Base-by-base conservation (phyloP, 2,888 invertebrate species). In the Anoplius nigerrimus region DNA sequence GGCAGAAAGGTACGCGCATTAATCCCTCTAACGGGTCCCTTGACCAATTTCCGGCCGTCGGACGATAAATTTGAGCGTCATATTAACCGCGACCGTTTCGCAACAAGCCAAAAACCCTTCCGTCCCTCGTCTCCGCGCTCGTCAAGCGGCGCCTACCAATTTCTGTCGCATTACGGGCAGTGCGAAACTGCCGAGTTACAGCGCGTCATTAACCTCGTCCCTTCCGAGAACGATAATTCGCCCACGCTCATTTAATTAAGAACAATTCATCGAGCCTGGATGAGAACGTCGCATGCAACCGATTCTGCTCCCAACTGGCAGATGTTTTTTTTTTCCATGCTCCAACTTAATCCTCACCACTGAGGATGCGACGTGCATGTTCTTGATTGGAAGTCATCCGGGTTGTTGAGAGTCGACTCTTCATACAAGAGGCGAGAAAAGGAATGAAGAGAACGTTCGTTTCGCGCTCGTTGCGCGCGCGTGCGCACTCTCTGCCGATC, bases 21-120 rank as follows among this genome's bases (percentile, higher is more conserved):
- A 76, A 79, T 80, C 73, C 71, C 60, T 57, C 65, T 61, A 71
- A 81, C 76, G 72, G 73, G 63, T 73, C 72, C 79, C 77, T 72
- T 64, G 69, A 67, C 71, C 77, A 82, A 81, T 83, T 78, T 76
- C 79, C 77, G 64, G 66, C 59, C 66, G 61, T 66, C 58, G 60
- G 68, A 63, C 74, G 69, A 83, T 82, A 80, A 83, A 83, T 83
- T 78, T 83, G 78, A 80, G 81, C 64, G 74, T 68, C 74, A 66
- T 64, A 70, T 80, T 75, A 77, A 71, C 71, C 66, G 59, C 64
- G 34, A 67, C 59, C 70, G 34, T 51, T 68, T 66, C 22, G 34
- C 34, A 57, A 54, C 57, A 42, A 67, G 78, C 76, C 71, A 73
- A 72, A 55, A 3, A 53, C 22, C 21, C 21, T 22, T 48, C 16